Conservation (phyloP, 2,797 vertebrate species). For the Neoniphon sammara region DNA sequence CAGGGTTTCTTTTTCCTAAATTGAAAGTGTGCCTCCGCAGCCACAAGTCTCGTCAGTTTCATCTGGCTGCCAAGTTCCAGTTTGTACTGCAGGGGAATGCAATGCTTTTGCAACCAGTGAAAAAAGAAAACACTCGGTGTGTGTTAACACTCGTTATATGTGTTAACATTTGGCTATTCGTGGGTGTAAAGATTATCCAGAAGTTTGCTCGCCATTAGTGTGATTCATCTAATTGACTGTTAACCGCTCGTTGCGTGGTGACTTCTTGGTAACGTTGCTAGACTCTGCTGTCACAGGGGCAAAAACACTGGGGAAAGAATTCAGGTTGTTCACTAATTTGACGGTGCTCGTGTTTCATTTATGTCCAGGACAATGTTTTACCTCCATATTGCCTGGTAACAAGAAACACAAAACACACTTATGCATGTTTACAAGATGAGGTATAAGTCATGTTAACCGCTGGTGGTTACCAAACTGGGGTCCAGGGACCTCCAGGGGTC, state of each 20-base stretch:
- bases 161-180: not conserved
- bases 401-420: not conserved
- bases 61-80: slow-evolving; percentile 57
- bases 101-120: not conserved
- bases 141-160: not conserved
- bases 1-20: slow-evolving; percentile 24
- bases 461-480: slow-evolving; percentile 9
- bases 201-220: slow-evolving; percentile 50
- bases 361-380: not conserved
- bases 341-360: not conserved
- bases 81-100: slow-evolving; percentile 30
- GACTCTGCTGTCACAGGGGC: slow-evolving; percentile 41
- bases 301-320: not conserved
- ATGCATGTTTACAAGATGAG: slow-evolving; percentile 49
- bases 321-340: not conserved
- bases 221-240: slow-evolving; percentile 12
- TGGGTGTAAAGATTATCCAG: slow-evolving; percentile 34
- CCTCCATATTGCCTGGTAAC: not conserved
- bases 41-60: slow-evolving; percentile 63
- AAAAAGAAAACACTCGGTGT: not conserved
- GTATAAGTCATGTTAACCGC: slow-evolving; percentile 14
- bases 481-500: slow-evolving; percentile 33
- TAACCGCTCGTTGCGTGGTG: slow-evolving; percentile 25
- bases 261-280: slow-evolving; percentile 24
- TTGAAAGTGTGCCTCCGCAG: slow-evolving; percentile 63